Percentiles rank a stretch among this genome's conserved stretches.
phyloP scores from a whole-genome alignment of 1,140 invertebrate species.

The Drosophila lacteicornis region DNA sequence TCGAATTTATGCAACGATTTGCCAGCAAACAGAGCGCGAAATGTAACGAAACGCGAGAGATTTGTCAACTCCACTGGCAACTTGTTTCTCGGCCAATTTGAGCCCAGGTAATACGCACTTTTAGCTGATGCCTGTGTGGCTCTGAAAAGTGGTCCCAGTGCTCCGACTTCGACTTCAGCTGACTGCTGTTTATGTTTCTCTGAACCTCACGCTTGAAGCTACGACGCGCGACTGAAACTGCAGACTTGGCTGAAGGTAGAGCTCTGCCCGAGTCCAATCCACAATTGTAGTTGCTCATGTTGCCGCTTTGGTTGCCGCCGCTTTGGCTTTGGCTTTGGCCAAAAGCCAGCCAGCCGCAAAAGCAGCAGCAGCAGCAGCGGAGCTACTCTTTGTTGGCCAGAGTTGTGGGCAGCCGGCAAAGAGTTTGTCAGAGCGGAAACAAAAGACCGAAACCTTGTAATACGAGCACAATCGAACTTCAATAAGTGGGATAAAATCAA shows the following conservation, averaged over 20 bases:
- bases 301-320: conserved; percentile 15
- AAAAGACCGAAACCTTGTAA: conserved; percentile 11
- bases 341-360: conserved; percentile 46
- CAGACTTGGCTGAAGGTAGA: conserved; percentile 72
- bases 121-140: conserved; percentile 38
- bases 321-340: conserved; percentile 20
- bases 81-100: conserved; percentile 60
- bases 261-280: conserved; percentile 17
- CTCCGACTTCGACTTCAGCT: conserved; percentile 10
- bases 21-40: conserved; percentile 77
- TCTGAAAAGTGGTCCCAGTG: not conserved
- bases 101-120: conserved; percentile 65
- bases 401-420: conserved; percentile 24
- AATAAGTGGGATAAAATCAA: not conserved
- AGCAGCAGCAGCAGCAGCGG: conserved; percentile 27
- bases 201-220: conserved; percentile 72
- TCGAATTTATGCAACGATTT: conserved; percentile 75
- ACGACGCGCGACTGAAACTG: conserved; percentile 77
- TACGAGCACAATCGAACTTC: not conserved
- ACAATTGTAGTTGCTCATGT: conserved; percentile 41
- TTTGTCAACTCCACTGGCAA: conserved; percentile 71
- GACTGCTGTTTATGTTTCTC: conserved; percentile 38
- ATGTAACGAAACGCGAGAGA: conserved; percentile 71
- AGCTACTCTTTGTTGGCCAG: conserved; percentile 31
- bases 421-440: conserved; percentile 15